These are phyloP conservation scores for Drosophila rubida DNA, from an alignment of 2,888 invertebrate genomes.

Conservation along the genomic window DNA sequence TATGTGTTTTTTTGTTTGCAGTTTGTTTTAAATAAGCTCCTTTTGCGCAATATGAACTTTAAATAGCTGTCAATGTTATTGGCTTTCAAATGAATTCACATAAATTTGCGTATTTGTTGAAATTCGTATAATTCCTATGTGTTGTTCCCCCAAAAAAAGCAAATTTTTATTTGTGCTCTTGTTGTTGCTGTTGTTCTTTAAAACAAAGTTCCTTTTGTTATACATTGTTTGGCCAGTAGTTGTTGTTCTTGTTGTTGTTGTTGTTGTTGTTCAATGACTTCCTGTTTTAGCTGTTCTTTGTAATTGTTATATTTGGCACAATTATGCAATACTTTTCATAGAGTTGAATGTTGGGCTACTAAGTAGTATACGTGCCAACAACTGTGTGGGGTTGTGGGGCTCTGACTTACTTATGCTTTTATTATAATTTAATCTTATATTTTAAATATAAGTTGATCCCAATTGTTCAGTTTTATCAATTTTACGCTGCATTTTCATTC, in stretches of 20 bases:
- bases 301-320: conserved; percentile 61
- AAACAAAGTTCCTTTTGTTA: conserved; percentile 41
- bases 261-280: conserved; percentile 23
- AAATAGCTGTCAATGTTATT: conserved; percentile 63
- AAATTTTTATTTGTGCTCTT: conserved; percentile 59
- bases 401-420: conserved; percentile 52
- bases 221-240: conserved; percentile 49
- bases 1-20: conserved; percentile 45
- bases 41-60: conserved; percentile 78
- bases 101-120: conserved; percentile 65
- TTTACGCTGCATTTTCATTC: conserved; percentile 76
- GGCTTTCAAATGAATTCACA: conserved; percentile 55
- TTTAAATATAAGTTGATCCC: conserved; percentile 85
- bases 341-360: conserved; percentile 15
- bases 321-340: conserved; percentile 58
- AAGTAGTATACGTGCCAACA: conserved; percentile 24
- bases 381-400: conserved; percentile 27
- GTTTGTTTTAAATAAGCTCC: conserved; percentile 69
- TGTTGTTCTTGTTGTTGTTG: conserved; percentile 22
- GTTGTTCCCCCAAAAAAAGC: conserved; percentile 82
- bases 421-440: conserved; percentile 83
- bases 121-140: conserved; percentile 84
- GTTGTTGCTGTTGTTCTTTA: conserved; percentile 40
- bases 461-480: conserved; percentile 85
- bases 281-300: conserved; percentile 28